phyloP scores from a whole-genome alignment of 2,797 vertebrate species.

The Sphenodon punctatus region DNA sequence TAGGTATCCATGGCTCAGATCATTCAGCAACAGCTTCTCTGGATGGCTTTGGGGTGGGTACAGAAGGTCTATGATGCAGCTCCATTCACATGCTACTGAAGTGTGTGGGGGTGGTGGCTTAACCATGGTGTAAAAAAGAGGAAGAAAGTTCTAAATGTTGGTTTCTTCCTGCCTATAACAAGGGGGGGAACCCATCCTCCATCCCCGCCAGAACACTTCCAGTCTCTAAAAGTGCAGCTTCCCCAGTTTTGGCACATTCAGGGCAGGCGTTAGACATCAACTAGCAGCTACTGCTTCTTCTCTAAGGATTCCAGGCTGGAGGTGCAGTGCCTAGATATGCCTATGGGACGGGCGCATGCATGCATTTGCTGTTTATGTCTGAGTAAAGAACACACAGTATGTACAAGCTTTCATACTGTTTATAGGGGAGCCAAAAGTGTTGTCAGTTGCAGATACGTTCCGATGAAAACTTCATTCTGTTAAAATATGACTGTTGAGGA shows the following conservation, averaged over 20 bases:
- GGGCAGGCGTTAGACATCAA: not conserved
- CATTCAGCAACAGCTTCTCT: not conserved
- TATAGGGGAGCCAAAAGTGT: not conserved
- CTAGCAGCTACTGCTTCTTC: not conserved
- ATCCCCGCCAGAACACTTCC: not conserved
- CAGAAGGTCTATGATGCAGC: accelerated
- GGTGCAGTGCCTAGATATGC: too few species aligned
- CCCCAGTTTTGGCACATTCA: not conserved
- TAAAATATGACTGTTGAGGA: not conserved
- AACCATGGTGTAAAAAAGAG: not conserved
- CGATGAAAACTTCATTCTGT: not conserved
- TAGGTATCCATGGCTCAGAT: not conserved
- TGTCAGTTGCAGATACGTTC: not conserved
- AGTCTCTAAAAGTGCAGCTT: not conserved
- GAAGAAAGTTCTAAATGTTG: not conserved
- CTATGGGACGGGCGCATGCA: too few species aligned
- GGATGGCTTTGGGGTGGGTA: not conserved
- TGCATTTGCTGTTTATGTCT: not conserved
- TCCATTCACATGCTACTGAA: not conserved
- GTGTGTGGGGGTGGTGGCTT: accelerated
- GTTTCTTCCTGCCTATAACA: not conserved
- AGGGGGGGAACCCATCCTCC: not conserved
- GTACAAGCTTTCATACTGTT: not conserved
- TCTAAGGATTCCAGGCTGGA: not conserved
- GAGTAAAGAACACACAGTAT: not conserved